Percentiles rank a stretch among this genome's conserved stretches.
phyloP scores from a whole-genome alignment of 2,888 invertebrate genomes.

The Hecatera dysodea region DNA sequence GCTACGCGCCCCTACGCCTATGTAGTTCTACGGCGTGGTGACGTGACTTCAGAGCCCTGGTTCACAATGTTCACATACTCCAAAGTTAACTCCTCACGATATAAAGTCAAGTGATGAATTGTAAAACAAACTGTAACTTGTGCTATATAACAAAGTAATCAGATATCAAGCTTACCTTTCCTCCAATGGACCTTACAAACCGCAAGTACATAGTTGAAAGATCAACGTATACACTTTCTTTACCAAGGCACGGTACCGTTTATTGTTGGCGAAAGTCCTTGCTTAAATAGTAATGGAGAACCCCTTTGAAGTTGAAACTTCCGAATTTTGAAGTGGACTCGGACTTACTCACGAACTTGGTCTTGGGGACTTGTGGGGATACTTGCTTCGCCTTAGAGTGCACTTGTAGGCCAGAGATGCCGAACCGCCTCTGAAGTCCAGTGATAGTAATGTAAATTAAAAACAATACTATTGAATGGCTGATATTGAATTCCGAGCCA shows the following conservation, averaged over 20 bases:
- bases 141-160: slow-evolving; percentile 28
- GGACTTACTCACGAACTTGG: slow-evolving; percentile 61
- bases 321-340: slow-evolving; percentile 69
- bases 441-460: background rate
- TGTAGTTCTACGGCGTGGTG: background rate
- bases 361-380: slow-evolving; percentile 50
- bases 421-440: background rate
- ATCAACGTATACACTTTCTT: slow-evolving; percentile 48
- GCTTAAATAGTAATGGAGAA: slow-evolving; percentile 68
- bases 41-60: too few species aligned
- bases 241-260: slow-evolving; percentile 31
- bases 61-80: background rate
- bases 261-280: slow-evolving; percentile 57
- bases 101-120: slow-evolving; percentile 16
- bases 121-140: slow-evolving; percentile 16
- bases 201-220: slow-evolving; percentile 42
- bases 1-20: background rate
- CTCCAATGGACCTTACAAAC: slow-evolving; percentile 11
- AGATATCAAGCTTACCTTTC: slow-evolving; percentile 2
- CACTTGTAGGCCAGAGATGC: slow-evolving; percentile 11
- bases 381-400: slow-evolving; percentile 27
- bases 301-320: slow-evolving; percentile 68
- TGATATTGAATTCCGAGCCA: too few species aligned
- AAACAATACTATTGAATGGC: background rate
- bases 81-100: background rate